These are phyloP conservation scores for Caenorhabditis virilis DNA, from an alignment of 2,888 invertebrate genomes.

Conservation along the genomic window DNA sequence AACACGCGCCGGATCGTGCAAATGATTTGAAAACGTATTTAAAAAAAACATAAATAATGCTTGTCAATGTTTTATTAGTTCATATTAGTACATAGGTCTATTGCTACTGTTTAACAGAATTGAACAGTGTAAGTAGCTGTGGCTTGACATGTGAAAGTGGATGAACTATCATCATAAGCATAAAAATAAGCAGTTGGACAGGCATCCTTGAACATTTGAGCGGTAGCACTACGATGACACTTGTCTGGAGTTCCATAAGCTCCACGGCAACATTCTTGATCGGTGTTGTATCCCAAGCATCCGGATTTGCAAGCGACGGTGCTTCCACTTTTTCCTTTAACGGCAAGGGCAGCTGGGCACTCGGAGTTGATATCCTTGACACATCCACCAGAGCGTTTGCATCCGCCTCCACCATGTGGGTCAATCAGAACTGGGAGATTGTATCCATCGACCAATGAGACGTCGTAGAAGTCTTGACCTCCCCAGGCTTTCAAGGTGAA, in stretches of 20 bases:
- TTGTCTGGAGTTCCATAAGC: conserved; percentile 70
- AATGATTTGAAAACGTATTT: too few relatives aligned
- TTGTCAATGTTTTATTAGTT: too few relatives aligned
- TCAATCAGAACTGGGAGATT: conserved; percentile 65
- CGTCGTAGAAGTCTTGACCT: conserved; percentile 71
- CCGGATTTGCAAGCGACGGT: conserved; percentile 72
- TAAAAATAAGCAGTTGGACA: conserved; percentile 74
- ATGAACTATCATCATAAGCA: conserved; percentile 73
- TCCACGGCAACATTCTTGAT: conserved; percentile 72
- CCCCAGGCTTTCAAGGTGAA: conserved; percentile 70
- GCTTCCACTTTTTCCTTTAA: conserved; percentile 39
- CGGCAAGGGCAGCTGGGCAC: conserved; percentile 36
- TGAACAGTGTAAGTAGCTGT: conserved; percentile 35
- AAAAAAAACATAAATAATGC: too few relatives aligned
- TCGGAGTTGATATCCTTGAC: conserved; percentile 37
- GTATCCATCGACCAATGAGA: conserved; percentile 73
- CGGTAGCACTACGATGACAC: conserved; percentile 66
- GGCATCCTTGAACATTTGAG: conserved; percentile 70
- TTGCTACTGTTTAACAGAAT: too few relatives aligned
- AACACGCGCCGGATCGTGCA: too few relatives aligned
- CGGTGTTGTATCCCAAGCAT: conserved; percentile 72
- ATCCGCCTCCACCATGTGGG: conserved; percentile 31
- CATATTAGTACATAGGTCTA: too few relatives aligned
- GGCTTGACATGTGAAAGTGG: conserved; percentile 71
- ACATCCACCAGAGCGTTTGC: conserved; percentile 43